Evolutionary conservation across 2,888 invertebrate species (phyloP).

Genomic region (Synergus japonicus): DNA sequence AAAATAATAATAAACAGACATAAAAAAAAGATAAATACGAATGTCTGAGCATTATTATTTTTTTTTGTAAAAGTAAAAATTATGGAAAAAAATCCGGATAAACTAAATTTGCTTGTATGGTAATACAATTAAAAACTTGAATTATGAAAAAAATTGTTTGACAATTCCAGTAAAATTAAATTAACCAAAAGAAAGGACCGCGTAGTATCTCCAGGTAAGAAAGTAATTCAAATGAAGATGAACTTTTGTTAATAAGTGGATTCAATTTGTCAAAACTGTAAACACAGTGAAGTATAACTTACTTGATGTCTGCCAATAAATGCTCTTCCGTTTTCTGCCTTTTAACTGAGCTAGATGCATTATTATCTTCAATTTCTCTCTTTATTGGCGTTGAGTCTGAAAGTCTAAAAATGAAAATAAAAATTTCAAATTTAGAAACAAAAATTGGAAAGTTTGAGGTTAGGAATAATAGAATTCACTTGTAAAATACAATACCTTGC

Average conservation of each 20-base stretch:
- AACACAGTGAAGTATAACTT: constrained; percentile 47
- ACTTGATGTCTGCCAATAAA: constrained; percentile 73
- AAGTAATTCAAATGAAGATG: neutral
- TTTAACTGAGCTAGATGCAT: constrained; percentile 58
- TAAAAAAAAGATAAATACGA: no score
- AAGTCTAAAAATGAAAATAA: constrained; percentile 5
- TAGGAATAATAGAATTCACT: constrained; percentile 7
- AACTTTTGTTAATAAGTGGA: neutral
- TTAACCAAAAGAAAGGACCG: neutral
- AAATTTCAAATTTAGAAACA: neutral
- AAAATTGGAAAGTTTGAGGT: constrained; percentile 37
- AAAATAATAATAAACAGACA: no score
- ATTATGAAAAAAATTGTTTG: neutral
- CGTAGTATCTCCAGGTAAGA: neutral
- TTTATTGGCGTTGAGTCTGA: constrained; percentile 36
- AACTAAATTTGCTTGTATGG: no score
- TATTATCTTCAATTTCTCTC: constrained; percentile 61
- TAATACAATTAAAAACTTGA: neutral
- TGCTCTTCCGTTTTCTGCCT: constrained; percentile 65
- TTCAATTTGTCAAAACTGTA: neutral
- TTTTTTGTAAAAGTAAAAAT: no score
- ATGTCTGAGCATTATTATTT: no score
- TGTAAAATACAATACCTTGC: constrained; percentile 44
- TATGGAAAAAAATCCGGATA: no score
- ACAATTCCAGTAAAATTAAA: neutral